Percentiles rank a stretch among this genome's conserved stretches.
phyloP scores from a whole-genome alignment of 53 echinoderm and acorn worm species.

The Apostichopus leukothele region DNA sequence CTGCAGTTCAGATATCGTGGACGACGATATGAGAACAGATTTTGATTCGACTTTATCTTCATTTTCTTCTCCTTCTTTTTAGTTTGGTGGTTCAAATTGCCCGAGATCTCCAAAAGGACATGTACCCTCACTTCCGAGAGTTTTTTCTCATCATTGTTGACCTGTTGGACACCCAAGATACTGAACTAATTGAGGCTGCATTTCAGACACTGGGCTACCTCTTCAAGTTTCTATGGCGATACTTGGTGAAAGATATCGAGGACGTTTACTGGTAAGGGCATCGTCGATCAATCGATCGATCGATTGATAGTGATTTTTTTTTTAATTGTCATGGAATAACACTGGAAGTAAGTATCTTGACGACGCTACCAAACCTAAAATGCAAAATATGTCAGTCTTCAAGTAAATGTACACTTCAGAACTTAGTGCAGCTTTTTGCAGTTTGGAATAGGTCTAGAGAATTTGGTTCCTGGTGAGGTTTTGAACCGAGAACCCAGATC shows the following conservation, averaged over 20 bases:
- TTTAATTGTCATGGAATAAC: too few species aligned
- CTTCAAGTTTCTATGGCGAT: constrained; percentile 97
- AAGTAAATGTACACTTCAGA: too few species aligned
- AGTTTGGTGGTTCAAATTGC: constrained; percentile 91
- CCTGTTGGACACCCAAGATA: constrained; percentile 87
- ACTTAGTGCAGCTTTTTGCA: too few species aligned
- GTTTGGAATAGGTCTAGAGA: too few species aligned
- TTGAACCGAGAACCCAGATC: too few species aligned
- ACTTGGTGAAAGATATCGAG: constrained; percentile 86
- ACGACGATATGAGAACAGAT: too few species aligned
- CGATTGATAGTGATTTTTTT: neutral
- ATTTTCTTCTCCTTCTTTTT: neutral
- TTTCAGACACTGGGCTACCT: constrained; percentile 89
- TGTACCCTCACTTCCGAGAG: constrained; percentile 87
- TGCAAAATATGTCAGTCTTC: too few species aligned
- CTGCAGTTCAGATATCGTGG: too few species aligned
- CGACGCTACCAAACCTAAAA: too few species aligned
- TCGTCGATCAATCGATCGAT: neutral
- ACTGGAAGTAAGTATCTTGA: too few species aligned
- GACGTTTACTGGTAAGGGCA: constrained; percentile 72
- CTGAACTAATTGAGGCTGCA: constrained; percentile 86
- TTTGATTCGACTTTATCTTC: too few species aligned
- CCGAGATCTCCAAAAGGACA: constrained; percentile 87
- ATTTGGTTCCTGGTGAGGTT: too few species aligned
- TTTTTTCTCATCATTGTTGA: constrained; percentile 89